phyloP scores from a whole-genome alignment of 2,113 vertebrate genomes.

The Oceanites oceanicus region DNA sequence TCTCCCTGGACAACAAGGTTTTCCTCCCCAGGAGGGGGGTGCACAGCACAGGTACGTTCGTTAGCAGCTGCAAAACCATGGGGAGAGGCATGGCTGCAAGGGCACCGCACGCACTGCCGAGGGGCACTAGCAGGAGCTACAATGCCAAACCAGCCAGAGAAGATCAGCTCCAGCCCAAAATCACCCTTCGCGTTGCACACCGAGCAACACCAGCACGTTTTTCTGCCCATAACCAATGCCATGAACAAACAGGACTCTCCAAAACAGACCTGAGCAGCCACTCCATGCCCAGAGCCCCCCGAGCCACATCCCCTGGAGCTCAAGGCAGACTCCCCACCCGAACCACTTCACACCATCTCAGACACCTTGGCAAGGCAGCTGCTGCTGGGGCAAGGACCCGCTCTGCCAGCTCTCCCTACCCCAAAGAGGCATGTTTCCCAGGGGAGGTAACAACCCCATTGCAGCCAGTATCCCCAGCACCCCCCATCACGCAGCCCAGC shows the following conservation, averaged over 20 bases:
- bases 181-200: fast-evolving
- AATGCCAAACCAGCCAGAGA: neutral
- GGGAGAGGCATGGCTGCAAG: neutral
- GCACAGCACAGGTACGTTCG: neutral
- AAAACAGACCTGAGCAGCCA: neutral
- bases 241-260: neutral
- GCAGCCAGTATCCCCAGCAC: neutral
- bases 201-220: fast-evolving
- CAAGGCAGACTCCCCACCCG: neutral
- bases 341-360: neutral
- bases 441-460: neutral
- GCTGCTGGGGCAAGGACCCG: neutral
- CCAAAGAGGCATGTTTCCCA: neutral
- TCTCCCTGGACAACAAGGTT: neutral
- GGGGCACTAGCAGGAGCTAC: neutral
- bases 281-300: neutral
- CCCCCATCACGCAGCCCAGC: fast-evolving
- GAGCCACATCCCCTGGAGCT: neutral
- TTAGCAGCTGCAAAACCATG: neutral
- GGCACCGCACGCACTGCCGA: neutral
- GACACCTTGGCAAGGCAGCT: neutral
- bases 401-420: neutral
- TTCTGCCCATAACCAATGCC: neutral
- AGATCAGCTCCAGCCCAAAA: neutral
- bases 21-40: neutral